Evolutionary conservation across 2,888 invertebrate genomes (phyloP).

Genomic region (Nomada hirtipes): DNA sequence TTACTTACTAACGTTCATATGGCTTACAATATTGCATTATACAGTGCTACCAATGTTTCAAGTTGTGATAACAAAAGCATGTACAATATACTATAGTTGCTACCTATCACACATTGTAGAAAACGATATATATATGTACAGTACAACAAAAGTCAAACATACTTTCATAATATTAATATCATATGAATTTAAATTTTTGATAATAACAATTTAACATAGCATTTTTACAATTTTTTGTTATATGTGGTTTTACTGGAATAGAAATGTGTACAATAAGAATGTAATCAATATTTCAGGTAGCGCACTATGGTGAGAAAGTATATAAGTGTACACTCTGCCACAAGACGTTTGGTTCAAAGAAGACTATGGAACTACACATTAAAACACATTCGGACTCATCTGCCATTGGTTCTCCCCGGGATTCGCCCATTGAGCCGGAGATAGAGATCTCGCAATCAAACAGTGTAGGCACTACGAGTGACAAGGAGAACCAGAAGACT

Average conservation of each 20-base stretch:
- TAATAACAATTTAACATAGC: too few species aligned
- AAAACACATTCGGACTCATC: constrained; percentile 89
- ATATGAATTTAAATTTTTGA: too few species aligned
- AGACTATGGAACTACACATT: constrained; percentile 95
- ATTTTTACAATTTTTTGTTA: not conserved
- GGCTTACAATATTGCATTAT: too few species aligned
- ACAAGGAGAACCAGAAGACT: constrained; percentile 80
- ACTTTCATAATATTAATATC: too few species aligned
- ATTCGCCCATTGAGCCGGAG: constrained; percentile 81
- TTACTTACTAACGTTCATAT: not conserved
- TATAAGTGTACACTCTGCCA: constrained; percentile 97
- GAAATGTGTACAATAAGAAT: not conserved
- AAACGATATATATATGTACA: too few species aligned
- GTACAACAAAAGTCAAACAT: too few species aligned
- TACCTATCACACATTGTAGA: too few species aligned
- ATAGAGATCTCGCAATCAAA: constrained; percentile 80
- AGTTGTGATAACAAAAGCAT: too few species aligned
- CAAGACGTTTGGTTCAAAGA: constrained; percentile 95
- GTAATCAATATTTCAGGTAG: constrained; percentile 85
- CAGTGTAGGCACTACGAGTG: constrained; percentile 73
- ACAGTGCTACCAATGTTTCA: too few species aligned
- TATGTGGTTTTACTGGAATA: not conserved
- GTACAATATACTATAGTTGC: too few species aligned
- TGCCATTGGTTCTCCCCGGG: constrained; percentile 58
- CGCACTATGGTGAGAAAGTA: constrained; percentile 96